Percentiles rank a stretch among this genome's conserved stretches.
Evolutionary conservation across 2,888 invertebrate genomes (phyloP).

Genomic region (Microctonus aethiopoides): DNA sequence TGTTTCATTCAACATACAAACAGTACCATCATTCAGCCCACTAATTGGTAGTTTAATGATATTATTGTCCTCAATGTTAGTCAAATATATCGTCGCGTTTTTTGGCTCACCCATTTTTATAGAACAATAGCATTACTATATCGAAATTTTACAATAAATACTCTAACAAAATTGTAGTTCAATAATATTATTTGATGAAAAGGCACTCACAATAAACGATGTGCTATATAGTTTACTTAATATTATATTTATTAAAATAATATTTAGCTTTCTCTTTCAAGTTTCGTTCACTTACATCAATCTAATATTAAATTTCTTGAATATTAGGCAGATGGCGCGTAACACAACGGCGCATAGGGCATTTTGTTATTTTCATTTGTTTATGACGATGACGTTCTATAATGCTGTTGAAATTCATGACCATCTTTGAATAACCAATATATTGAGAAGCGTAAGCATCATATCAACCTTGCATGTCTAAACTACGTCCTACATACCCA

Average conservation of each 20-base stretch:
- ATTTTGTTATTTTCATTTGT: conserved; percentile 43
- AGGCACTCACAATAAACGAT: background rate
- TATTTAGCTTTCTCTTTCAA: conserved; percentile 26
- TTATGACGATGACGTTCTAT: conserved; percentile 46
- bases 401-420: conserved; percentile 44
- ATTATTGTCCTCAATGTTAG: background rate
- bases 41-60: background rate
- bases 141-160: background rate
- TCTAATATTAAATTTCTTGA: conserved; percentile 3
- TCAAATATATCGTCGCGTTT: background rate
- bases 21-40: background rate
- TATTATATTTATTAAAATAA: background rate
- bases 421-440: conserved; percentile 38
- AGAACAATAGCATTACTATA: background rate
- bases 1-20: background rate
- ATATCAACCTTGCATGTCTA: background rate
- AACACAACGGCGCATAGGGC: conserved; percentile 36
- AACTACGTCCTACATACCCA: background rate
- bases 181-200: background rate
- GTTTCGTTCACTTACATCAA: conserved; percentile 29
- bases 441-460: conserved; percentile 5
- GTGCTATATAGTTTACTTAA: background rate
- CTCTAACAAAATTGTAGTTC: background rate
- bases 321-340: conserved; percentile 48
- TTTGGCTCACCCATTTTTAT: background rate